Conservation (phyloP, 2,113 vertebrate species). For the Otolemur garnettii region DNA sequence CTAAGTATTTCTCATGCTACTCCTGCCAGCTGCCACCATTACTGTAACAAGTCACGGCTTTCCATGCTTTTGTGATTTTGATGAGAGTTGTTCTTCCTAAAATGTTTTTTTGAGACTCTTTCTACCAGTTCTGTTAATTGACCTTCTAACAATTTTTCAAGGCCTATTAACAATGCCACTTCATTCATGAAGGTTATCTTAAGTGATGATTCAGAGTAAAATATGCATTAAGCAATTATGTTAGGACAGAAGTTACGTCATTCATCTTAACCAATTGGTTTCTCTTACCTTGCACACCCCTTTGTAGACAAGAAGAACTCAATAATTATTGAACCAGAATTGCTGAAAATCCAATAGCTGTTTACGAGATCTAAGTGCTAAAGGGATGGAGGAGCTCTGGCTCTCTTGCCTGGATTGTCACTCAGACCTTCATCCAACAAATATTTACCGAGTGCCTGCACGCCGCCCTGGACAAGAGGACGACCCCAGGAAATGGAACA, state of each 20-base stretch:
- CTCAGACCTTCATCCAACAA: background rate
- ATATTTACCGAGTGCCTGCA: background rate
- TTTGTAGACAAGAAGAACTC: background rate
- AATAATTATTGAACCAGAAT: background rate
- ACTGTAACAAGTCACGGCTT: background rate
- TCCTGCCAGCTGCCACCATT: background rate
- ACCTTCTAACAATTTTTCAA: conserved; percentile 8
- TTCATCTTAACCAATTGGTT: background rate
- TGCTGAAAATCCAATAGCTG: background rate
- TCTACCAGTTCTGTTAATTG: background rate
- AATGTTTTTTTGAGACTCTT: background rate
- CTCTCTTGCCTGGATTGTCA: background rate
- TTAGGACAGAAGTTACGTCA: background rate
- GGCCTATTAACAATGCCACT: background rate
- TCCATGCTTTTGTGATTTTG: conserved; percentile 41
- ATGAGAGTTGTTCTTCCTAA: background rate
- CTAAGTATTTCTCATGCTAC: background rate
- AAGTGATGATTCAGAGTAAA: background rate
- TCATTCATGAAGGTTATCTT: background rate
- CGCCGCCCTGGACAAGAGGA: too few relatives aligned
- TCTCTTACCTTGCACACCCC: background rate
- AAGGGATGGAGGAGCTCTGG: background rate
- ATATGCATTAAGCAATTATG: background rate
- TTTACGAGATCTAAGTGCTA: background rate
- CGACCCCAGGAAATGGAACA: background rate